These are phyloP conservation scores for Nasonia oneida DNA, from an alignment of 2,888 invertebrate species.

Conservation along the genomic window DNA sequence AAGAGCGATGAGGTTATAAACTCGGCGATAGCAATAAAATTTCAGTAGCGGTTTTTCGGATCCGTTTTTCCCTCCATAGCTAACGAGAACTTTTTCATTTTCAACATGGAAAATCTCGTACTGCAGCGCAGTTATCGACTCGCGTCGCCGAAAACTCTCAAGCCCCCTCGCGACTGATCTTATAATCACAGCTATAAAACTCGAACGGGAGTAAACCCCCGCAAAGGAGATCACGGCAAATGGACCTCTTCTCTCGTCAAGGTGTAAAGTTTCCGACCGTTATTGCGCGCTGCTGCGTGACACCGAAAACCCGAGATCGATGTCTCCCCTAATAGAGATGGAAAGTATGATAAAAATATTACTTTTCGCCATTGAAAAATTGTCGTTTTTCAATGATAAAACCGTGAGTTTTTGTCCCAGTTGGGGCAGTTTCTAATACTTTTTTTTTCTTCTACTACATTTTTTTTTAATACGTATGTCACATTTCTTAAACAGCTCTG, in stretches of 20 bases:
- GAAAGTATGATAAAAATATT: too few species aligned
- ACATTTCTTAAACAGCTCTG: too few species aligned
- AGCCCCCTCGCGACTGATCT: background rate
- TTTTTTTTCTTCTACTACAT: too few species aligned
- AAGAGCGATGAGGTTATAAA: slow-evolving; percentile 19
- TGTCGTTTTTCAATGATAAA: too few species aligned
- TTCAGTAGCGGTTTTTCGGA: background rate
- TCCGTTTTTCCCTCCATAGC: background rate
- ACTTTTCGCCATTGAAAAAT: too few species aligned
- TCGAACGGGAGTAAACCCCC: slow-evolving; percentile 42
- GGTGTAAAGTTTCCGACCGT: slow-evolving; percentile 37
- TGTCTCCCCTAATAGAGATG: background rate
- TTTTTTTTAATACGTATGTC: too few species aligned
- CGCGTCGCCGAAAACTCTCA: slow-evolving; percentile 19
- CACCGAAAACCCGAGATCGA: background rate
- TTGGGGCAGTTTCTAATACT: too few species aligned
- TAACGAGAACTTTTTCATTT: background rate
- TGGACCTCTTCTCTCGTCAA: background rate
- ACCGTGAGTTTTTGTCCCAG: too few species aligned
- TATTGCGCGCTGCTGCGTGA: background rate
- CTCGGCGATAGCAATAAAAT: slow-evolving; percentile 5
- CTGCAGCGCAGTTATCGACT: slow-evolving; percentile 33
- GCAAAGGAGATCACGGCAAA: background rate
- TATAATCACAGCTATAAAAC: slow-evolving; percentile 46
- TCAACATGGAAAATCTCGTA: background rate